These are phyloP conservation scores for Sinocyclocheilus maitianheensis DNA, from an alignment of 2,113 vertebrate genomes.

Conservation along the genomic window DNA sequence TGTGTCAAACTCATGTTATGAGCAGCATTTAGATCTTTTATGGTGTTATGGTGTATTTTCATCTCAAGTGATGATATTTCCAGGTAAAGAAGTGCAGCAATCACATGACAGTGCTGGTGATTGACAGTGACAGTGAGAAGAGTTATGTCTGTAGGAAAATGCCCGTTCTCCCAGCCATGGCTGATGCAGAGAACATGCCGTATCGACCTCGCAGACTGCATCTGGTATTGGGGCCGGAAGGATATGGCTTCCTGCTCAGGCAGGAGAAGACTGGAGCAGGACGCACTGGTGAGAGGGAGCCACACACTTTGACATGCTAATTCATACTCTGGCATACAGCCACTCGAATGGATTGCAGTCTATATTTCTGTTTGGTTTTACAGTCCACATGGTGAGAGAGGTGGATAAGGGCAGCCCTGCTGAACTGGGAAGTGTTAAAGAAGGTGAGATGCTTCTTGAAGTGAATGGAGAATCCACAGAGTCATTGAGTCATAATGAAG, in stretches of 20 bases:
- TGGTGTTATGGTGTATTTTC: background rate
- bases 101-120: conserved; percentile 84
- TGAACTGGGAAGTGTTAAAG: conserved; percentile 81
- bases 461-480: conserved; percentile 86
- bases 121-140: conserved; percentile 78
- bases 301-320: background rate
- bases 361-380: background rate
- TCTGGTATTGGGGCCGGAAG: conserved; percentile 77
- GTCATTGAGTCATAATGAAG: conserved; percentile 79
- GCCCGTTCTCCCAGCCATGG: conserved; percentile 78
- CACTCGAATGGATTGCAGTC: background rate
- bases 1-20: background rate
- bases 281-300: conserved; percentile 71
- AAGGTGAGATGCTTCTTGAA: conserved; percentile 86
- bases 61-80: background rate
- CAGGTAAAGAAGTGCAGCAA: conserved; percentile 81
- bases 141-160: conserved; percentile 76
- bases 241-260: conserved; percentile 89
- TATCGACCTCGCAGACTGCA: conserved; percentile 76
- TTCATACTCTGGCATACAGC: background rate
- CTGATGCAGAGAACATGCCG: conserved; percentile 78
- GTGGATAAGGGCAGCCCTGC: conserved; percentile 86
- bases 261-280: conserved; percentile 75
- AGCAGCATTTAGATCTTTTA: background rate
- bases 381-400: conserved; percentile 87